phyloP scores from a whole-genome alignment of 2,888 invertebrate genomes.

The Athrips mouffetella region DNA sequence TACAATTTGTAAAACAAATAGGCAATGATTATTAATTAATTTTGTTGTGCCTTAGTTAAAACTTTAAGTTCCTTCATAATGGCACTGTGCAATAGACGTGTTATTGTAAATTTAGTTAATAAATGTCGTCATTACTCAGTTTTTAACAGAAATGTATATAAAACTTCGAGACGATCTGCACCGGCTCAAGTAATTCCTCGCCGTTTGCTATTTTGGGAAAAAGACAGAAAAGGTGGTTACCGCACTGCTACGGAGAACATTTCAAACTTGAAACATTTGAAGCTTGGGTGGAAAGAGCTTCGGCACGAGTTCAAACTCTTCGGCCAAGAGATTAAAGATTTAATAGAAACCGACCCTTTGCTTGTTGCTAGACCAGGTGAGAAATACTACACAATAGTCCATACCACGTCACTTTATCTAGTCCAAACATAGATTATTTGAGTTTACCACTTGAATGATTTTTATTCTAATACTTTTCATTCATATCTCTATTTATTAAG shows the following conservation, averaged over 20 bases:
- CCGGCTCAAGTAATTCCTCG: constrained; percentile 35
- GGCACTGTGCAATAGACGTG: constrained; percentile 35
- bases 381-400: too few species aligned
- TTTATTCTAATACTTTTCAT: too few species aligned
- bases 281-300: constrained; percentile 81
- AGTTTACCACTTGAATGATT: too few species aligned
- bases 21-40: neutral
- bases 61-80: constrained; percentile 20
- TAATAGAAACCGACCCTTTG: constrained; percentile 80
- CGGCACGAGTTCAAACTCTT: constrained; percentile 82
- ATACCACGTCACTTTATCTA: too few species aligned
- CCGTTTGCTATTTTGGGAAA: constrained; percentile 75
- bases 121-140: constrained; percentile 38
- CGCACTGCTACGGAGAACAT: constrained; percentile 52
- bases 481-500: too few species aligned
- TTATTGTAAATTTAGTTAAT: constrained; percentile 28
- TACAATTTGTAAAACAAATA: too few species aligned
- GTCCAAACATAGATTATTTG: too few species aligned
- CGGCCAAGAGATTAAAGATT: constrained; percentile 82
- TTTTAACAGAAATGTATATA: constrained; percentile 35
- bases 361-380: constrained; percentile 75
- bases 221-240: constrained; percentile 80
- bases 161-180: constrained; percentile 28
- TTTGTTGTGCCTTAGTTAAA: neutral
- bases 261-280: constrained; percentile 74